Evolutionary conservation across 2,113 vertebrate species (phyloP).

Genomic region (Calypte anna): DNA sequence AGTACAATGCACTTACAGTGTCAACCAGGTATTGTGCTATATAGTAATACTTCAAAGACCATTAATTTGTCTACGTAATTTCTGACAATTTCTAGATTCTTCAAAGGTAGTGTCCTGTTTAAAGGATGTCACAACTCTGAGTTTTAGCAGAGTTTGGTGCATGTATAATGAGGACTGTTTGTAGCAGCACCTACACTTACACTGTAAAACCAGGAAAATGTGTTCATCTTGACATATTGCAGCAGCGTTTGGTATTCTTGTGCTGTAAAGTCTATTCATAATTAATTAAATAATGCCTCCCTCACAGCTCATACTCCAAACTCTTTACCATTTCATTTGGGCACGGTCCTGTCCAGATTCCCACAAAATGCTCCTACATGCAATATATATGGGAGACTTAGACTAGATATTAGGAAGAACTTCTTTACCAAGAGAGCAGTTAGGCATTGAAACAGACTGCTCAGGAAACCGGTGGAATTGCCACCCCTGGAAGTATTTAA

Average conservation of each 20-base stretch:
- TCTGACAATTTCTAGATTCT: background rate
- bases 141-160: rapidly evolving
- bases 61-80: background rate
- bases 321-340: background rate
- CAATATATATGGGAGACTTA: too few species aligned
- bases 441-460: too few species aligned
- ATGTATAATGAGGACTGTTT: background rate
- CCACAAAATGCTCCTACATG: background rate
- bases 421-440: too few species aligned
- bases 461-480: too few species aligned
- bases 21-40: background rate
- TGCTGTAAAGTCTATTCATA: background rate
- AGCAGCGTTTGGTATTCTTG: background rate
- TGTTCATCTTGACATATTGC: background rate
- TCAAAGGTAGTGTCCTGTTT: background rate
- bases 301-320: background rate
- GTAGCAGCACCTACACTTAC: background rate
- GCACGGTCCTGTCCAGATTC: background rate
- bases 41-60: background rate
- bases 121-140: background rate
- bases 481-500: too few species aligned
- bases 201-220: background rate
- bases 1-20: background rate
- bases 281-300: background rate
- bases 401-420: too few species aligned